phyloP scores from a whole-genome alignment of 2,888 invertebrate genomes.

The Mythimna vitellina region DNA sequence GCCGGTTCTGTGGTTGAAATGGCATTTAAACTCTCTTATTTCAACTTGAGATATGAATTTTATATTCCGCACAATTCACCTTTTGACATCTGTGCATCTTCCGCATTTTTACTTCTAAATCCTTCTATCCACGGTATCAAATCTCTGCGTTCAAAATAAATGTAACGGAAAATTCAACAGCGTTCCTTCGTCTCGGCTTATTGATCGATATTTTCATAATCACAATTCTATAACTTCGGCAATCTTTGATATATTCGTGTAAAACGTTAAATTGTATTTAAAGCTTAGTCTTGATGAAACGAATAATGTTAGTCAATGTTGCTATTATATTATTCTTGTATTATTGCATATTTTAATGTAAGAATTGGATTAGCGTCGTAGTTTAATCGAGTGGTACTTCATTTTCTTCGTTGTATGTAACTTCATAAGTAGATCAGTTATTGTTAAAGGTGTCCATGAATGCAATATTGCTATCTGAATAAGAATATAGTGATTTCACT shows the following conservation, averaged over 20 bases:
- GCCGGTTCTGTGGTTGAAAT: constrained; percentile 29
- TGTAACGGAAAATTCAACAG: constrained; percentile 11
- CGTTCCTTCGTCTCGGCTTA: constrained; percentile 62
- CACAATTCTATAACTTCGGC: constrained; percentile 66
- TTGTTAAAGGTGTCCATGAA: constrained; percentile 6
- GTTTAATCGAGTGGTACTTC: constrained; percentile 13
- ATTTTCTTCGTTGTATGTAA: constrained; percentile 32
- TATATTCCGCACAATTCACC: constrained; percentile 27
- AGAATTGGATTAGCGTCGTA: constrained; percentile 33
- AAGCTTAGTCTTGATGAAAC: constrained; percentile 35
- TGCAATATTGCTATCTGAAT: constrained; percentile 8
- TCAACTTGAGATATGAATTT: constrained; percentile 14
- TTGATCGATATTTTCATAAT: constrained; percentile 68
- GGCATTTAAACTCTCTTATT: constrained; percentile 39
- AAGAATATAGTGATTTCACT: constrained; percentile 22
- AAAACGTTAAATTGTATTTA: constrained; percentile 41
- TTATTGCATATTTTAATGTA: constrained; percentile 47
- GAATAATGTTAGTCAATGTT: constrained; percentile 50
- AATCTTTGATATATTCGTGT: constrained; percentile 45
- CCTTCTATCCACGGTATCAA: constrained; percentile 5
- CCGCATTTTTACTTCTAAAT: constrained; percentile 17
- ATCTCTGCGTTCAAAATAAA: not conserved
- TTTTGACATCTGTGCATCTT: constrained; percentile 23
- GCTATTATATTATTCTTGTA: constrained; percentile 52
- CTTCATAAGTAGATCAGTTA: constrained; percentile 23